Conservation (phyloP, 1,140 invertebrate genomes). For the Papilio polyxenes region DNA sequence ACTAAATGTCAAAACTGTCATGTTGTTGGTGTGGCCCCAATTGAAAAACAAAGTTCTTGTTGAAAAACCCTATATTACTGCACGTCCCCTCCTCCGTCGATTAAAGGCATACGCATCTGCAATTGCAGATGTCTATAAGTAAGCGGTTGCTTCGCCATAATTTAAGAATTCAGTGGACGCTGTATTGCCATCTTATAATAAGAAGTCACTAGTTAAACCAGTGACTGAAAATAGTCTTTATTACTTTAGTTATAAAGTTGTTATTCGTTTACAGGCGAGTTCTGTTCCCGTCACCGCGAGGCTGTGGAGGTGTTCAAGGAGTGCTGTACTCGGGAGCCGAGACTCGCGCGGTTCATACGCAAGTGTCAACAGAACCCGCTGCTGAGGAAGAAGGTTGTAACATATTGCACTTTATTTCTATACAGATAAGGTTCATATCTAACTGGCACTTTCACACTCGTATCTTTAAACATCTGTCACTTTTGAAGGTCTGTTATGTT, state of each 20-base stretch:
- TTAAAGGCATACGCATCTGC: no score
- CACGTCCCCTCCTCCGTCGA: no score
- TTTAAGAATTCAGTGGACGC: no score
- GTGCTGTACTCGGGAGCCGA: constrained; percentile 87
- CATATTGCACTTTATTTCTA: constrained; percentile 8
- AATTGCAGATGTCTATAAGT: no score
- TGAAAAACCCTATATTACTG: no score
- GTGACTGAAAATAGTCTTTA: background rate
- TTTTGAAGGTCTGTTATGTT: background rate
- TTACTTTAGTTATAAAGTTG: background rate
- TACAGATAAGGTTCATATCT: background rate
- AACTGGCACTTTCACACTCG: background rate
- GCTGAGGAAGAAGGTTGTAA: constrained; percentile 89
- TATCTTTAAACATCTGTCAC: background rate
- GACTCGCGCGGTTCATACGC: constrained; percentile 92
- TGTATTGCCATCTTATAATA: no score
- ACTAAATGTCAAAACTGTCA: no score
- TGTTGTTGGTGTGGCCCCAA: no score
- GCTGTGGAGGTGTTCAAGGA: constrained; percentile 90
- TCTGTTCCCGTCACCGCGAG: constrained; percentile 93
- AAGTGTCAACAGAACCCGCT: constrained; percentile 93
- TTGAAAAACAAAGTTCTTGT: no score
- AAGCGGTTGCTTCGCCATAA: no score
- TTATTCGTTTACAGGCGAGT: constrained; percentile 83
- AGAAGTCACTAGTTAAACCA: no score